A percentile compares a stretch with the other conserved stretches of the same genome.
Conservation (phyloP, 1,140 invertebrate genomes). For the Micrasema longulum region DNA sequence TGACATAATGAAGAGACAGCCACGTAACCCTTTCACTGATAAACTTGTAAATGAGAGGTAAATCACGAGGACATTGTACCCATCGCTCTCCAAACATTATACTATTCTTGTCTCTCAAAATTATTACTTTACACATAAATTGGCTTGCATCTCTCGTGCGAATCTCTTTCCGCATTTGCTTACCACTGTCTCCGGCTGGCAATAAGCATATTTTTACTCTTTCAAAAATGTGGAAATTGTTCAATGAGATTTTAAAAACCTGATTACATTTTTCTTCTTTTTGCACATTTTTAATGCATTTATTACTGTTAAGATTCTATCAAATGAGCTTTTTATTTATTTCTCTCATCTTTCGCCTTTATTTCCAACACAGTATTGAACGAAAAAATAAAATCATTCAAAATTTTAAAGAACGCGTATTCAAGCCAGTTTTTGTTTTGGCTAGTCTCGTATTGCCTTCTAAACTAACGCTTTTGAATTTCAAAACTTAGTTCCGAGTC, state of each 20-base stretch:
- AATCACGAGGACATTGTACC: conserved; percentile 57
- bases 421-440: conserved; percentile 32
- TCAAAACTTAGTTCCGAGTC: background rate
- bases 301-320: background rate
- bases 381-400: no score
- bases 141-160: conserved; percentile 27
- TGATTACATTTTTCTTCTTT: background rate
- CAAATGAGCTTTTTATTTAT: background rate
- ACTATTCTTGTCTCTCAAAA: conserved; percentile 16
- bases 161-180: conserved; percentile 5
- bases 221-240: no score
- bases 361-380: no score
- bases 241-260: background rate
- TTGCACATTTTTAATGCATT: background rate
- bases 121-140: conserved; percentile 25
- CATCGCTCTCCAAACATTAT: conserved; percentile 11
- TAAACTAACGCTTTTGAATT: conserved; percentile 10
- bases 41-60: conserved; percentile 99
- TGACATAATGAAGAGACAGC: conserved; percentile 99
- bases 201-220: no score
- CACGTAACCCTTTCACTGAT: conserved; percentile 95
- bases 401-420: background rate
- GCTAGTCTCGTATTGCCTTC: conserved; percentile 32
- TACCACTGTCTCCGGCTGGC: background rate
- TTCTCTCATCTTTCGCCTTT: background rate